Evolutionary conservation across 2,797 vertebrate genomes (phyloP).

Genomic region (Furcifer pardalis): DNA sequence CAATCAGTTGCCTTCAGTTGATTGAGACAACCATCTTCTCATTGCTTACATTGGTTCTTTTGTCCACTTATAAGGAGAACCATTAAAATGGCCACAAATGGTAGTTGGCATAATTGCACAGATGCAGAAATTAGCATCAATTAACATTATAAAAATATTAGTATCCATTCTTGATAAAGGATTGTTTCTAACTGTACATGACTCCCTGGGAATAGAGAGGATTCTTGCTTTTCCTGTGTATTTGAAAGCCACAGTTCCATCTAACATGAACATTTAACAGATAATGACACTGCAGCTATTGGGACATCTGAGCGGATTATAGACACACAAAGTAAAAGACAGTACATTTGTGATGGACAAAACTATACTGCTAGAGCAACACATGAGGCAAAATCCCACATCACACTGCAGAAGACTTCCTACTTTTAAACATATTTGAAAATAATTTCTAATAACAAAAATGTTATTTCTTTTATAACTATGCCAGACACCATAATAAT

Average conservation of each 20-base stretch:
- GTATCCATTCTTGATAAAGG: not conserved
- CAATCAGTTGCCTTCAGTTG: not conserved
- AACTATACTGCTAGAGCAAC: not conserved
- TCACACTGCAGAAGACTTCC: not conserved
- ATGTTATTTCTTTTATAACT: not conserved
- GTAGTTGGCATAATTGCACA: not conserved
- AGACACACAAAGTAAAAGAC: not conserved
- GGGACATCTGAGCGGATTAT: conserved; percentile 1
- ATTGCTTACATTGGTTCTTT: not conserved
- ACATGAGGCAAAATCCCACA: not conserved
- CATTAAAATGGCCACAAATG: not conserved
- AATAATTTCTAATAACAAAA: not conserved
- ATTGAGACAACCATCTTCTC: not conserved
- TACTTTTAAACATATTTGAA: not conserved
- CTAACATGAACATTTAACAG: not conserved
- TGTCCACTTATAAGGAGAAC: not conserved
- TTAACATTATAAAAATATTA: too few species aligned
- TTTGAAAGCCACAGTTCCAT: not conserved
- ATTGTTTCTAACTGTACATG: not conserved
- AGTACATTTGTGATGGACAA: not conserved
- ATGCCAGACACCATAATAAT: not conserved
- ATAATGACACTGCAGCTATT: not conserved
- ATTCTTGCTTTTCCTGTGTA: not conserved
- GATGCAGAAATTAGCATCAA: not conserved
- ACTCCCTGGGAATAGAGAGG: not conserved